Evolutionary conservation across 2,797 vertebrate genomes (phyloP), one percentile per base, ranked within the genome.

Genomic region (Lycodopsis pacificus): DNA sequence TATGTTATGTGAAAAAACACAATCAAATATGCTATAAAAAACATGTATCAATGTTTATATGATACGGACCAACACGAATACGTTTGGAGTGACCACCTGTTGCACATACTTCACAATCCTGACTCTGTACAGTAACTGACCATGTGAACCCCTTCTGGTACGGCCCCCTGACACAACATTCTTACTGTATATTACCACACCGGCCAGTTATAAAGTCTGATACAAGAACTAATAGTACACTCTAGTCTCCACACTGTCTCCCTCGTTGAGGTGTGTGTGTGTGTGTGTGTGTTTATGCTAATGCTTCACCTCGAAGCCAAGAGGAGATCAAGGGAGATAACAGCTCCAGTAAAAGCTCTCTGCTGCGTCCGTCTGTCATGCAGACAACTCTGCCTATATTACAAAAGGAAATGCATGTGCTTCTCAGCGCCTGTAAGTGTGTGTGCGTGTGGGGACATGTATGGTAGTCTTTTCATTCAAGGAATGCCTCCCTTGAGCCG

Each of bases 341-440:
- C 81, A 78, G 83, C 80, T 90, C 85, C 84, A 77, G 82, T 83
- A 93, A 90, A 84, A 88, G 80, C 90, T 88, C 84, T 91, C 89
- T 62, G 73, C 80, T 46, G 67, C 66, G 20, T 59, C 79, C 25
- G 64, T 86, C 86, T 86, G 86, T 89, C 93, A 92, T 10, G 67
- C 73, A 49, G 63, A 79, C 34, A 38, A 81, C 77, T 77, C 82
- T 74, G 78, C 81, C 85, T 86, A 75, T 73, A 93, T 89, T 86
- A 87, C 65, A 88, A 88, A 81, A 88, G 77, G 57, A 90, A 90
- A 89, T 63, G 77, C 63, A 80, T 81, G 86, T 81, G 77, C 74
- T 64, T 79, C 56, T 67, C 54, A 61, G 22, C 3, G 17, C 56
- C 25, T 76, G 57, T 19, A 51, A 53, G 30, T 42, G 22, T 79